These are phyloP conservation scores for Acipenser ruthenus DNA, from an alignment of 2,797 vertebrate genomes.

Conservation along the genomic window DNA sequence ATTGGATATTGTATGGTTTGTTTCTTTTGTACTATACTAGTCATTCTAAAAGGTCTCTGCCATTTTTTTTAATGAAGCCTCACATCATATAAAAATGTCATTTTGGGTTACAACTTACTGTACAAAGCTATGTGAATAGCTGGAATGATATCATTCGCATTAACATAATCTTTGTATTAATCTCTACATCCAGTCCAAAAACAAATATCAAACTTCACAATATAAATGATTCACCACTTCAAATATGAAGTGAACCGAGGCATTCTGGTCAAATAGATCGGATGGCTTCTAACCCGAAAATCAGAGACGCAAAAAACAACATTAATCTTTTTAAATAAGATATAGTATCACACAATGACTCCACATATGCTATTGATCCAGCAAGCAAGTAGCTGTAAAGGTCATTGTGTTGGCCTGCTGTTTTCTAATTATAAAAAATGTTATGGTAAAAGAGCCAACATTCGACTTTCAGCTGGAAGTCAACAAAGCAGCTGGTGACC, in stretches of 20 bases:
- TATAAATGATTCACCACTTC: neutral
- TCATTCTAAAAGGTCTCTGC: too few species aligned
- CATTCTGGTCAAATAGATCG: neutral
- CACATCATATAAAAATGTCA: too few species aligned
- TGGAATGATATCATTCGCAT: neutral
- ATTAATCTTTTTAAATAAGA: slow-evolving; percentile 3
- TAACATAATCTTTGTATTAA: neutral
- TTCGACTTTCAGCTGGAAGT: slow-evolving; percentile 1
- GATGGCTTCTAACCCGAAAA: neutral
- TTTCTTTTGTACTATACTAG: too few species aligned
- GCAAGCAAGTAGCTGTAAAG: slow-evolving; percentile 8
- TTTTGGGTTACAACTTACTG: too few species aligned
- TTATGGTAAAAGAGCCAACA: neutral
- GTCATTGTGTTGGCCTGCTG: slow-evolving; percentile 6
- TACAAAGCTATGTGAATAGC: too few species aligned
- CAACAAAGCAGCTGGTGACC: slow-evolving; percentile 4
- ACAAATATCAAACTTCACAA: neutral
- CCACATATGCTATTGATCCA: slow-evolving; percentile 9
- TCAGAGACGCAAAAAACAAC: neutral
- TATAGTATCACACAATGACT: neutral
- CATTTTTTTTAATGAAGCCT: too few species aligned
- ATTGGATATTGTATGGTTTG: too few species aligned
- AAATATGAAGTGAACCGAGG: neutral
- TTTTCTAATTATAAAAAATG: slow-evolving; percentile 10
- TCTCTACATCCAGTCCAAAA: neutral